Base-by-base conservation (phyloP, 2,888 invertebrate genomes). In the Sarcophaga subvicina region DNA sequence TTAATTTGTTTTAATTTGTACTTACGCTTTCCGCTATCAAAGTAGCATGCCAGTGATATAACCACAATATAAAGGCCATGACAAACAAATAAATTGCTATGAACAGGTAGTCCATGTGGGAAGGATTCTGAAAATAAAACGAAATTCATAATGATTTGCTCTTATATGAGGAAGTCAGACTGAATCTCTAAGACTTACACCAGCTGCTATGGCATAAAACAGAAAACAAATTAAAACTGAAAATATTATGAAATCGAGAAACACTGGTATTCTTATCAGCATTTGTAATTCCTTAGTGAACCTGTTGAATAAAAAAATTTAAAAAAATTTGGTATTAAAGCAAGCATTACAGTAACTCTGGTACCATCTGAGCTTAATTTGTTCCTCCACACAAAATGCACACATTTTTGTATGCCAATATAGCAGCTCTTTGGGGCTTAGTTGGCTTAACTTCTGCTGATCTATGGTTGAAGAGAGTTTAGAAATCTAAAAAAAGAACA, bases 11-110 rank as follows among this genome's bases (percentile, higher is more conserved):
- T 3, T 49, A 49, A 14, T 14, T 37, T 37, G 10, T 45, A 89
- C 90, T 62, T 88, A 91, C 91, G 47, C 89, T 85, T 76, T 90
- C 90, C 5, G 88, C 87, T 62, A 91, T 89, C 25, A 90, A 54
- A 0, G 92, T 92, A 3, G 91, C 92, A 89, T 92, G 92, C 92
- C 92, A 92, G 67, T 92, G 91, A 80, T 92, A 92, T 4, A 92
- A 85, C 89, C 91, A 92, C 49, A 91, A 77, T 14, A 92, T 90
- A 2, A 86, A 87, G 4, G 89, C 70, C 89, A 92, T 90, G 0
- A 90, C 90, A 83, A 90, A 90, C 5, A 91, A 64, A 79, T 91
- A 92, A 12, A 92, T 70, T 22, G 88, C 88, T 80, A 90, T 90
- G 22, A 92, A 91, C 0, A 89, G 78, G 62, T 89, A 91, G 71